Conservation (phyloP, 1,140 invertebrate species). For the Drosophila persimilis region DNA sequence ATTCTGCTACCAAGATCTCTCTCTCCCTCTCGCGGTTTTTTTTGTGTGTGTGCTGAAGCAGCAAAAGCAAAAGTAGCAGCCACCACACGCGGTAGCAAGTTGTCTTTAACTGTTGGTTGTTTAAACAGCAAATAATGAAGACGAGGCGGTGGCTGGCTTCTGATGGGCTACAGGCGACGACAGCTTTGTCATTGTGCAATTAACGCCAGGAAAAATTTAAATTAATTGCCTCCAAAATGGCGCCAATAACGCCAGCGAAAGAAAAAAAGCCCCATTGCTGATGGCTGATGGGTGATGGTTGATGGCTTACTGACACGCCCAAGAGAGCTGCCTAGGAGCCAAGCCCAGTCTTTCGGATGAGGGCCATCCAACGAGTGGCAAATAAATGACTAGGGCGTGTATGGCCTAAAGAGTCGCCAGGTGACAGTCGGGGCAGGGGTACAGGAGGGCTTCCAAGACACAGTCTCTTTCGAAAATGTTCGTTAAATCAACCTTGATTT, state of each 20-base stretch:
- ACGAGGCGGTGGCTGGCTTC: slow-evolving; percentile 58
- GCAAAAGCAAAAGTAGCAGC: slow-evolving; percentile 5
- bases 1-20: slow-evolving; percentile 61
- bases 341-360: slow-evolving; percentile 1
- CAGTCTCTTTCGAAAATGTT: neutral
- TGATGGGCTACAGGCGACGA: slow-evolving; percentile 45
- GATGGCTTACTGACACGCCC: slow-evolving; percentile 59
- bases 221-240: slow-evolving; percentile 78
- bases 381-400: slow-evolving; percentile 43
- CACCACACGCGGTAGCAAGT: slow-evolving; percentile 53
- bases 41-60: slow-evolving; percentile 38
- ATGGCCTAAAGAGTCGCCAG: slow-evolving; percentile 10
- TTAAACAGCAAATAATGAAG: slow-evolving; percentile 72
- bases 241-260: slow-evolving; percentile 54
- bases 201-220: slow-evolving; percentile 73
- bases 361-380: slow-evolving; percentile 40
- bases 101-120: slow-evolving; percentile 71
- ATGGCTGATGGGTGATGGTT: slow-evolving; percentile 26
- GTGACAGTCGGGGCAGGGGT: slow-evolving; percentile 3
- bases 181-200: slow-evolving; percentile 80
- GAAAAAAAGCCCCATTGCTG: slow-evolving; percentile 16
- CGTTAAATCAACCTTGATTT: neutral
- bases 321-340: slow-evolving; percentile 2
- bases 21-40: slow-evolving; percentile 46
- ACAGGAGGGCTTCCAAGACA: too few species aligned